Percentiles rank a stretch among this genome's conserved stretches.
Conservation (phyloP, 2,797 vertebrate species). For the Coluber constrictor region DNA sequence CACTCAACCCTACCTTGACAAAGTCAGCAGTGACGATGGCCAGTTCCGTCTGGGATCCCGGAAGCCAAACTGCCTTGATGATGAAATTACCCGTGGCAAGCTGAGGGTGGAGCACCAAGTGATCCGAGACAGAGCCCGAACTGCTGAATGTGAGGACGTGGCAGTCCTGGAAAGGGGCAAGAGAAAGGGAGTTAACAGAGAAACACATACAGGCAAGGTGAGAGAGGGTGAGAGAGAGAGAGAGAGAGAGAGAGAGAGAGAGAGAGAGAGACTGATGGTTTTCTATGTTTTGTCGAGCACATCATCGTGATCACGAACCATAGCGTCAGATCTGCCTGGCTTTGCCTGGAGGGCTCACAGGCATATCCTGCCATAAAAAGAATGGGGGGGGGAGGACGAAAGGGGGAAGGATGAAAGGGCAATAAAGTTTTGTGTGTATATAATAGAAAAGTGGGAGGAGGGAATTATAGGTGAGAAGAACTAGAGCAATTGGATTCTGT, state of each 20-base stretch:
- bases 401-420: no score
- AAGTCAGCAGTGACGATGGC: conserved; percentile 98
- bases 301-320: background rate
- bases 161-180: conserved; percentile 80
- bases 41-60: conserved; percentile 95
- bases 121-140: conserved; percentile 96
- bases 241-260: rapidly evolving
- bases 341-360: no score
- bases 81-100: conserved; percentile 98
- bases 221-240: no score
- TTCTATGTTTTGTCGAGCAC: background rate
- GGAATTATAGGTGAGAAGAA: no score
- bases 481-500: no score
- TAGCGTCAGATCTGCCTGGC: no score
- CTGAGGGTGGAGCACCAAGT: conserved; percentile 94
- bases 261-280: background rate
- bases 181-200: background rate
- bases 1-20: conserved; percentile 80
- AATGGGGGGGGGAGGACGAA: no score
- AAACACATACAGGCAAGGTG: background rate
- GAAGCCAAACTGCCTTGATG: conserved; percentile 97
- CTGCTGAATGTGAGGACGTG: conserved; percentile 96
- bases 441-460: no score
- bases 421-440: no score
- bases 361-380: no score